Base-by-base conservation (phyloP, 2,888 invertebrate species). In the Emmelina monodactyla region DNA sequence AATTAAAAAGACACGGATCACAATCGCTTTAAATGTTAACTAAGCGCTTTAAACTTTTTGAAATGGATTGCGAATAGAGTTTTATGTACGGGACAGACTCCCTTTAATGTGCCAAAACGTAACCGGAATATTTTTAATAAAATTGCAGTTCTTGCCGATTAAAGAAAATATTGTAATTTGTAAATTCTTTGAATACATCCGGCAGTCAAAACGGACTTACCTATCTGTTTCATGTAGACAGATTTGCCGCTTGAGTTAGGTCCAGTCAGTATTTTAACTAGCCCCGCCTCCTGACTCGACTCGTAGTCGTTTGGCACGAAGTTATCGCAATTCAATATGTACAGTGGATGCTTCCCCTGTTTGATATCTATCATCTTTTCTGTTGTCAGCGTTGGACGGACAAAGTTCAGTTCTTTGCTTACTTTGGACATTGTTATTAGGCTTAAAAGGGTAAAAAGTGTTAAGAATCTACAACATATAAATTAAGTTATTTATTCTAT, bases 221-320 rank as follows among this genome's bases (percentile, higher is more conserved):
- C 76, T 71, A 81, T 72, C 75, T 94, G 93, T 66, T 94, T 95
- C 55, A 97, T 79, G 62, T 92, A 97, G 16, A 95, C 86, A 40
- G 92, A 95, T 68, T 97, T 97, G 2, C 97, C 97, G 53, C 92
- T 91, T 1, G 92, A 88, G 65, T 96, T 97, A 0, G 96, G 92
- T 1, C 95, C 96, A 0, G 92, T 93, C 4, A 96, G 70, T 32
- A 97, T 83, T 58, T 90, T 91, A 14, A 95, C 83, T 9, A 75
- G 65, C 11, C 83, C 83, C 5, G 73, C 67, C 1, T 68, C 56
- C 0, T 62, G 61, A 4, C 85, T 84, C 35, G 88, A 88, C 38
- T 66, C 57, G 5, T 84, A 82, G 52, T 89, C 85, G 59, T 94
- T 94, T 0, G 91, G 83, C 2, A 94, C 88, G 57, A 88, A 91